Base-by-base conservation (phyloP, 2,113 vertebrate species). In the Dicrurus megarhynchus region DNA sequence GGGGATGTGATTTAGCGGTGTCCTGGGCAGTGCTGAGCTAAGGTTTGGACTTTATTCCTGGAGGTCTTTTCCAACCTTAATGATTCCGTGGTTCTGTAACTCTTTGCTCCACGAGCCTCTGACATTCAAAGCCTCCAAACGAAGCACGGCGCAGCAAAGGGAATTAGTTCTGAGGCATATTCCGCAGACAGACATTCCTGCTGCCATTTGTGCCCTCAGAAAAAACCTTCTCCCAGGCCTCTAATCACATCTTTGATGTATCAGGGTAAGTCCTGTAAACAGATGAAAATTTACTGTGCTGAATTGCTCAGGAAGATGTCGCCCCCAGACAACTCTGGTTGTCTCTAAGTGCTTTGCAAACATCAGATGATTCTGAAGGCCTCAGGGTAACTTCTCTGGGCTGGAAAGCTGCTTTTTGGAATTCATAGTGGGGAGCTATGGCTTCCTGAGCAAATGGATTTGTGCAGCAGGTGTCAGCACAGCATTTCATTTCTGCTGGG, bases 401-500 rank as follows among this genome's bases (percentile, higher is more conserved):
- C 44, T 56, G 56, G 26, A 70, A 90, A 74, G 24, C 71, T 47
- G 52, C 39, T 55, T n/a, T 42, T n/a, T 55, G 68, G 50, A 41
- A 52, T 7, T 27, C 28, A 0, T 4, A 19, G 13, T 1, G 3
- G 35, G 27, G 50, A 37, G 7, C 7, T 63, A 30, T 16, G 65
- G 4, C 30, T 89, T 60, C 61, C 65, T 49, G 39, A 96, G 64
- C 2, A 37, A 55, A 65, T 6, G 26, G 20, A 8, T 89, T 95
- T 57, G 70, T 89, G 78, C 91, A 90, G 56, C 88, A 92, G 95
- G 90, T 94, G 83, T 96, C 92, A 92, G 73, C 88, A 74, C 56
- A 75, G 64, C 8, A 47, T 84, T 96, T 87, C 68, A 53, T 61
- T 93, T 78, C 28, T 71, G 32, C 6, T 0, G 13, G n/a, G 44